Percentiles rank a stretch among this genome's conserved stretches.
phyloP scores from a whole-genome alignment of 2,113 vertebrate genomes.

The Mirounga angustirostris region DNA sequence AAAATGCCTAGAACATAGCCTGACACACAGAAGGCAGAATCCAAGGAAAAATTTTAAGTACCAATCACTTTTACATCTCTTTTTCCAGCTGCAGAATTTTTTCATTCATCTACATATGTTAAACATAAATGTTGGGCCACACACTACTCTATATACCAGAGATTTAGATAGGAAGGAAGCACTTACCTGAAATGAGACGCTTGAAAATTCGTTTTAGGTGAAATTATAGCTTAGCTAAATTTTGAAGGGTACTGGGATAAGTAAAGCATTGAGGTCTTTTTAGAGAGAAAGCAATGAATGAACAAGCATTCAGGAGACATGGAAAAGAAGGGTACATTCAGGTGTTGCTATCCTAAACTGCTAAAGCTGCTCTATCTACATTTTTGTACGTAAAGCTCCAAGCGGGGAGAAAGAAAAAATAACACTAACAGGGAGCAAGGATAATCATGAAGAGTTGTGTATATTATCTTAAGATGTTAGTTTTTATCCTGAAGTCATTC shows the following conservation, averaged over 20 bases:
- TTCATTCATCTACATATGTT: background rate
- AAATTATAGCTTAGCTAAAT: constrained; percentile 31
- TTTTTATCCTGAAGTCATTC: background rate
- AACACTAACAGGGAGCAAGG: background rate
- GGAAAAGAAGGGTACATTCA: background rate
- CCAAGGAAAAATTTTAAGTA: background rate
- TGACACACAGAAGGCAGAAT: background rate
- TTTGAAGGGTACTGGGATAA: background rate
- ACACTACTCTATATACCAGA: background rate
- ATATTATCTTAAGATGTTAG: background rate
- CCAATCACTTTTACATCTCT: background rate
- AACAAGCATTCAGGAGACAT: background rate
- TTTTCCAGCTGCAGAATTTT: background rate
- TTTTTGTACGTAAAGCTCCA: background rate
- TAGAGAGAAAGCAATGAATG: background rate
- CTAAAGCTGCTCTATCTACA: background rate
- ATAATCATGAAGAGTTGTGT: background rate
- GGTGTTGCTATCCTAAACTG: background rate
- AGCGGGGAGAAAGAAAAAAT: background rate
- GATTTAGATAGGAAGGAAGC: background rate
- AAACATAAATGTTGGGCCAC: background rate
- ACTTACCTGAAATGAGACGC: background rate
- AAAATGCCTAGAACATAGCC: constrained; percentile 17
- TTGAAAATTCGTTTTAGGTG: constrained; percentile 8
- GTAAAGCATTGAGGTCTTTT: background rate